Evolutionary conservation across 2,113 vertebrate genomes (phyloP), one percentile per base, ranked within the genome.

Genomic region (Melanocharis versteri): DNA sequence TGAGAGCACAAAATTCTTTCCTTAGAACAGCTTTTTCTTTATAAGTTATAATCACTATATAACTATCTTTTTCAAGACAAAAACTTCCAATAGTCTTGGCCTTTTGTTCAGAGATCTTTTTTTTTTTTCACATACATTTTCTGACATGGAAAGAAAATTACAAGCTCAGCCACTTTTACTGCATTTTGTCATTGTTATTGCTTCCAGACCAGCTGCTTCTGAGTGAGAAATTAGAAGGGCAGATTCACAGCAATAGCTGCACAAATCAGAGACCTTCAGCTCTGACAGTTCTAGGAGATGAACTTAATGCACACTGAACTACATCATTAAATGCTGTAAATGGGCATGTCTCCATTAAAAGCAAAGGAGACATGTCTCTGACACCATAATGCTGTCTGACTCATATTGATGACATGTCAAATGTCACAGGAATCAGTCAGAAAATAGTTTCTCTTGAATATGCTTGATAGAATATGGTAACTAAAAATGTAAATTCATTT

Each of bases 301-400:
- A 87, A 71, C 54, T 72, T 87, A 85, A 79, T 53, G 48, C n/a
- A 77, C 58, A 61, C 22, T 82, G 89, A 91, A 79, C 39, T 84
- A 37, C 61, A 91, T 80, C 75, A 83, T 91, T 96, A 94, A 78
- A 76, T 65, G 37, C 11, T 78, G 37, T 82, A 92, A 94, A 76
- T 53, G 81, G 45, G 10, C 66, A 90, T 42, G 8, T 50, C 53
- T 91, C 62, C 40, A 66, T 10, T 58, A 77, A 85, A 96, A 93
- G 30, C 62, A 79, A 87, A 89, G 64, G 27, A 79, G 58, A 75
- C 2, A 39, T 31, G 7, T 42, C 37, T 50, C 66, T 85, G 87
- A 87, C 78, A 76, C 35, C 1, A 1, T 35, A 79, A 79, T 26
- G 47, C n/a, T 62, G 28, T 73, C 62, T 93, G 78, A 89, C n/a